Percentiles rank a stretch among this genome's conserved stretches.
Evolutionary conservation across 2,113 vertebrate species (phyloP).

Genomic region (Chamaetylas fuelleborni): DNA sequence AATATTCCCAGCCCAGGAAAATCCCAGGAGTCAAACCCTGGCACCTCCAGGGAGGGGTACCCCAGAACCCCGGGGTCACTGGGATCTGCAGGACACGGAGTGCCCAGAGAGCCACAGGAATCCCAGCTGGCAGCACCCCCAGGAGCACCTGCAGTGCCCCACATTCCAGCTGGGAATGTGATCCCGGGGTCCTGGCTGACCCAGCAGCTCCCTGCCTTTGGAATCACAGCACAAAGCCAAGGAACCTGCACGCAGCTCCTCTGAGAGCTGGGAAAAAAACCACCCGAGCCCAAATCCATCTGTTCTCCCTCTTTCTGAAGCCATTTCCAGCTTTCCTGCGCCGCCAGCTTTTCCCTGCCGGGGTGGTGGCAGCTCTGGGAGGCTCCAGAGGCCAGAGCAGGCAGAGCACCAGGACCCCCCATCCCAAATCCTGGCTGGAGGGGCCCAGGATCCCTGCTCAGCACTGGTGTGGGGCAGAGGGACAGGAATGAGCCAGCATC

Average conservation of each 20-base stretch:
- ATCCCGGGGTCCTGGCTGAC: neutral
- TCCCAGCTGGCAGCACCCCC: neutral
- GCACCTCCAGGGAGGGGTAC: neutral
- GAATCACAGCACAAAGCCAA: neutral
- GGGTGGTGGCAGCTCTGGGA: neutral
- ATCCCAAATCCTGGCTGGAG: rapidly evolving
- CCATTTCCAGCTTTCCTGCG: neutral
- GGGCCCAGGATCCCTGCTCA: rapidly evolving
- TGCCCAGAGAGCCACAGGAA: too few species aligned
- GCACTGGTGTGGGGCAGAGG: rapidly evolving
- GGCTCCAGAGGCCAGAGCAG: neutral
- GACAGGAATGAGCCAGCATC: rapidly evolving
- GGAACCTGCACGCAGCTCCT: neutral
- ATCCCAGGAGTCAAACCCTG: neutral
- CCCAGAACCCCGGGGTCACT: neutral
- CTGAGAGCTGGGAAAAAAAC: neutral
- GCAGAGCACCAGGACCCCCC: neutral
- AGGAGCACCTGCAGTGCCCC: neutral
- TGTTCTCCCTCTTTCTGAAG: neutral
- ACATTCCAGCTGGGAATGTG: neutral
- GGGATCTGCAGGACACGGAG: neutral
- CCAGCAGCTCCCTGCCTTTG: neutral
- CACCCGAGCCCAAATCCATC: neutral
- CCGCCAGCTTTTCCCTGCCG: neutral
- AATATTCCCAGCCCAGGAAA: neutral